Evolutionary conservation across 2,888 invertebrate species (phyloP).

Genomic region (Onthophagus sagittarius): DNA sequence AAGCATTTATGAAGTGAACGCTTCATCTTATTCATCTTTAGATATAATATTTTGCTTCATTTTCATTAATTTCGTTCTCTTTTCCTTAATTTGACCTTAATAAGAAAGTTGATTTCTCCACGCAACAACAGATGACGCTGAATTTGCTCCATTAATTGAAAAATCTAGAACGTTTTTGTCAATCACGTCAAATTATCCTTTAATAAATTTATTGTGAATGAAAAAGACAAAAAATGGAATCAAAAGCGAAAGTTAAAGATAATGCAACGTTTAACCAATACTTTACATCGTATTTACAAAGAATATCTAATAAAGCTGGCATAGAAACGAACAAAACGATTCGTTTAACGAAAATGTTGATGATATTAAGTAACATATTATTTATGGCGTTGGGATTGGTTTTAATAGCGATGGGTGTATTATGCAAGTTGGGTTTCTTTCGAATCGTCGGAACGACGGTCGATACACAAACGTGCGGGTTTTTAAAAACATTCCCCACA

Average conservation of each 20-base stretch:
- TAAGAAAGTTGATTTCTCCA: no score
- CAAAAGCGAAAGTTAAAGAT: background rate
- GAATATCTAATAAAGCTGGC: background rate
- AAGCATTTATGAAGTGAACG: no score
- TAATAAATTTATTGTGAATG: no score
- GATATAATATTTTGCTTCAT: no score
- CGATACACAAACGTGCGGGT: background rate
- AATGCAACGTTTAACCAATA: background rate
- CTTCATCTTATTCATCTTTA: no score
- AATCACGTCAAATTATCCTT: no score
- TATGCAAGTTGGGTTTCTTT: background rate
- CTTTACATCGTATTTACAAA: background rate
- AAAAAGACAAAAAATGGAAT: background rate
- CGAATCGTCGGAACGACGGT: background rate
- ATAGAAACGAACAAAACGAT: background rate
- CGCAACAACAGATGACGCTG: no score
- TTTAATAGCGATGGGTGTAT: background rate
- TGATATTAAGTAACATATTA: background rate
- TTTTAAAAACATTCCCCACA: conserved; percentile 2
- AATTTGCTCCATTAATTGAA: no score
- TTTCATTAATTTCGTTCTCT: no score
- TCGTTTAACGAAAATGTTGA: background rate
- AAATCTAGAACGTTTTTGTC: no score
- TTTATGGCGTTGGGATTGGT: conserved; percentile 1
- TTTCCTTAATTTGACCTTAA: no score